A percentile compares a stretch with the other conserved stretches of the same genome.
Evolutionary conservation across 2,888 invertebrate genomes (phyloP).

Genomic region (Drosophila greeni): DNA sequence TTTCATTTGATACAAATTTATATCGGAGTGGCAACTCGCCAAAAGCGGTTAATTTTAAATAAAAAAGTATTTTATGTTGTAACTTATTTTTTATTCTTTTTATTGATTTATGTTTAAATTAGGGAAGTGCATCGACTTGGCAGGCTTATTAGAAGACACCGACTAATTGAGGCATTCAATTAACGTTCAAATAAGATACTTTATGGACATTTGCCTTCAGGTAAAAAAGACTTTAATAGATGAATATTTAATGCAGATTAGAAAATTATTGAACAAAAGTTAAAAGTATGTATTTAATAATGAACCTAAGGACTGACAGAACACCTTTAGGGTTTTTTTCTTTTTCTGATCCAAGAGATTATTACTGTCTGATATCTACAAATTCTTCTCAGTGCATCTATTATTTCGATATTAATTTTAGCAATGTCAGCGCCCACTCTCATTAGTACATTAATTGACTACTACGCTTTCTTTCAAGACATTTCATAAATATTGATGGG

Average conservation of each 20-base stretch:
- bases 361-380: not conserved
- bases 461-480: conserved; percentile 46
- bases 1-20: not conserved
- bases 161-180: conserved; percentile 40
- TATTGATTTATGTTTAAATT: not conserved
- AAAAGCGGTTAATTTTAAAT: conserved; percentile 3
- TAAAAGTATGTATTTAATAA: too few relatives aligned
- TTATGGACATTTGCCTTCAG: not conserved
- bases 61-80: too few relatives aligned
- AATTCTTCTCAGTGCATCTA: not conserved
- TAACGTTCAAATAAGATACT: conserved; percentile 34
- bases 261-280: too few relatives aligned
- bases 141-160: not conserved
- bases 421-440: conserved; percentile 58
- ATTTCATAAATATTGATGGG: conserved; percentile 16
- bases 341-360: not conserved
- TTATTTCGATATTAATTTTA: conserved; percentile 17
- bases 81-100: not conserved
- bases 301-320: too few relatives aligned
- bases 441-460: conserved; percentile 55
- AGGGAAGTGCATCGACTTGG: conserved; percentile 16
- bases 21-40: not conserved
- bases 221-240: not conserved
- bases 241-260: too few relatives aligned
- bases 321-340: not conserved